Base-by-base conservation (phyloP, 1,140 invertebrate genomes). In the Tribolium madens region DNA sequence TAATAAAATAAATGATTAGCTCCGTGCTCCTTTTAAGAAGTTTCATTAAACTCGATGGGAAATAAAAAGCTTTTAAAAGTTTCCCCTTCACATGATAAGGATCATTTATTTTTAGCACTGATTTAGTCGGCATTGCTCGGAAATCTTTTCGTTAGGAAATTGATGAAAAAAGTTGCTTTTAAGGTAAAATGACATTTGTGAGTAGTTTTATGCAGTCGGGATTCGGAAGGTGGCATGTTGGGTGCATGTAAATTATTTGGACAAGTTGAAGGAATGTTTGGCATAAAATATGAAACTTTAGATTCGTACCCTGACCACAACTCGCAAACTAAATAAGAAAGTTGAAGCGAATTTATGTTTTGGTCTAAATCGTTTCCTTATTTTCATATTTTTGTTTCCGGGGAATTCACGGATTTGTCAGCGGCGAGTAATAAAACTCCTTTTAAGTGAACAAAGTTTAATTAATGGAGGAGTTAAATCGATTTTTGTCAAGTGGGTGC, bases 61-160 rank as follows among this genome's bases (percentile, higher is more conserved):
- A 64, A 64, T 64, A 64, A 64, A 64, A 64, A 64, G 57, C 57
- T 64, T 64, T 64, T 64, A 64, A 64, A 64, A 64, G 57, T 64
- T 64, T 64, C 57, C 57, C 57, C 57, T 64, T 64, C 57, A 64
- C 57, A 64, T 64, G 57, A 64, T 64, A 64, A 64, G 57, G 57
- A 64, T 64, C 57, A 64, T 64, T 64, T 64, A 64, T 64, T 64
- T 64, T 64, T 64, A 64, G 57, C 21, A 64, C 57, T 64, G 57
- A 64, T 64, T 64, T 64, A 64, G 57, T 15, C 57, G 53, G 18
- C 53, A 60, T 60, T 60, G 53, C 53, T 18, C 53, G 10, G 26
- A 64, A 64, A 64, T 64, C 57, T 64, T 64, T 18, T 33, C 57
- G 36, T 42, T 57, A 18, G 21, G 10, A 64, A 64, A 64, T 33